These are phyloP conservation scores for Nebria brevicollis DNA, from an alignment of 2,888 invertebrate genomes.

Conservation along the genomic window DNA sequence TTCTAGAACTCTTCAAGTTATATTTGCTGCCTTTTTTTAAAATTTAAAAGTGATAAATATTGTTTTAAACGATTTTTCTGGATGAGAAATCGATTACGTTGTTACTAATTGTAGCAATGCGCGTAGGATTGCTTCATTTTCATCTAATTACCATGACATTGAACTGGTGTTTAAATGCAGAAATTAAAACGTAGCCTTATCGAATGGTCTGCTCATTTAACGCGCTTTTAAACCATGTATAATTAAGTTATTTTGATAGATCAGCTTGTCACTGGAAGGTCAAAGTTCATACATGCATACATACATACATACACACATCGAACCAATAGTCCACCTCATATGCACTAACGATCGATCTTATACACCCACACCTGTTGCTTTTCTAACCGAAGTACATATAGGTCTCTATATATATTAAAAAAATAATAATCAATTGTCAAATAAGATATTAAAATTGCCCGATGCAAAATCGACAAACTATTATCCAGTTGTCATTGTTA, in stretches of 20 bases:
- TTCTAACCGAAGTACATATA: not conserved
- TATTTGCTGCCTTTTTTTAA: not conserved
- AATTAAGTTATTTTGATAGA: not conserved
- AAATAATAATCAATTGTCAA: not conserved
- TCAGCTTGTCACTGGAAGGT: not conserved
- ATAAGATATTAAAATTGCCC: not conserved
- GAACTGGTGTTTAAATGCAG: not conserved
- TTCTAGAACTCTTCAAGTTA: not conserved
- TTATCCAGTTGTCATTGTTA: not conserved
- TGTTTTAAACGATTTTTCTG: not conserved
- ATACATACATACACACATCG: too few species aligned
- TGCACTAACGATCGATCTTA: not conserved
- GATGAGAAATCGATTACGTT: not conserved
- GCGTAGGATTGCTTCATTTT: not conserved
- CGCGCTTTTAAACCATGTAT: not conserved
- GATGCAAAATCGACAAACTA: not conserved
- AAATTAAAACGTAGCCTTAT: not conserved
- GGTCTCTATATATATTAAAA: not conserved
- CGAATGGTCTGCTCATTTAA: not conserved
- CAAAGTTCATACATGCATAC: not conserved
- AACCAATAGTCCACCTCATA: not conserved
- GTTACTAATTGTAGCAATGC: not conserved
- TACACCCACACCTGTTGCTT: not conserved
- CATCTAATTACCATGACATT: not conserved
- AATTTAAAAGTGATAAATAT: not conserved